Base-by-base conservation (phyloP, 2,113 vertebrate species). In the Pelvicachromis taeniatus region DNA sequence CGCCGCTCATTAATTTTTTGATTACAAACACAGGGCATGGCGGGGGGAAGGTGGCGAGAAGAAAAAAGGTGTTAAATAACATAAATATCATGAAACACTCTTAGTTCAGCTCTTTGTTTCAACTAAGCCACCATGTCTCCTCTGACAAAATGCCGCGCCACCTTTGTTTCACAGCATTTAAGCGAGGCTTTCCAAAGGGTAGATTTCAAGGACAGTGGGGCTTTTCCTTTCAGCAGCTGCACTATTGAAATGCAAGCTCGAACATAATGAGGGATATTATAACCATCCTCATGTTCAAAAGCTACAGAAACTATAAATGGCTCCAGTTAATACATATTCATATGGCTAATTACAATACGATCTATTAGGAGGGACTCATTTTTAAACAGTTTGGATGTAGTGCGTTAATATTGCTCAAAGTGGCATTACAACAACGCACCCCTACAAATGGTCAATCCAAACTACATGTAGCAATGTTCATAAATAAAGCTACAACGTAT, bases 21-120 rank as follows among this genome's bases (percentile, higher is more conserved):
- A 95, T 93, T 94, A 94, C 92, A 94, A 95, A 95, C 93, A 95
- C 19, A 23, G 87, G 89, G 86, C 82, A 88, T 42, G 77, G 87
- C 78, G 38, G 83, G 82, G 61, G 84, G 83, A 94, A 89, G 87
- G 86, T 88, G 90, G 53, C 7, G 59, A 82, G 86, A 86, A 86
- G 80, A 82, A 85, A 85, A 90, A 92, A 88, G 87, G 89, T 92
- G 93, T 85, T 87, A 90, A 93, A 93, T 84, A 89, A 93, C 84
- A 89, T 91, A 88, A 96, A 95, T 91, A 94, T 93, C 92, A 95
- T 91, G 87, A 95, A 95, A 94, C 89, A 70, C 78, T 93, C 91
- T 94, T 91, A 93, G 93, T 95, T 91, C 88, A 88, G 92, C 86
- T 91, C 91, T 95, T 95, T 95, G 95, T 95, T 80, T 92, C 54